Conservation (phyloP, 1,140 invertebrate genomes). For the Agraylea sexmaculata region DNA sequence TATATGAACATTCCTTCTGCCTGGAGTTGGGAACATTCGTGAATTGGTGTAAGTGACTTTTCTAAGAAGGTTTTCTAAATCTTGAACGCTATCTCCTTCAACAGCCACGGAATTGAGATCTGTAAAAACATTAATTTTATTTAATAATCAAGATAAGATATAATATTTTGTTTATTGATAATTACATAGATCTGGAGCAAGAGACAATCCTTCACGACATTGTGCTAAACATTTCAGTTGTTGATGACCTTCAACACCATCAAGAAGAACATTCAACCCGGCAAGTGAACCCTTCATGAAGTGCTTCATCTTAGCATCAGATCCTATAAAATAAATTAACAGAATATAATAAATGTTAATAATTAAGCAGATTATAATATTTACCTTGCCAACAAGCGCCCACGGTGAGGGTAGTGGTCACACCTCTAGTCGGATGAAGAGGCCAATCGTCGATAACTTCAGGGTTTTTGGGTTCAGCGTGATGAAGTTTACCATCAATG, state of each 20-base stretch:
- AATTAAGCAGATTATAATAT: neutral
- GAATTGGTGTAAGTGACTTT: constrained; percentile 86
- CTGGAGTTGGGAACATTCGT: constrained; percentile 83
- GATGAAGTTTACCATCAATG: constrained; percentile 79
- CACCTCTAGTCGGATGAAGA: constrained; percentile 85
- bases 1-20: constrained; percentile 75
- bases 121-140: constrained; percentile 26
- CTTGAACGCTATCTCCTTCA: constrained; percentile 78
- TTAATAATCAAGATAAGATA: neutral
- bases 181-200: constrained; percentile 23
- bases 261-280: constrained; percentile 71
- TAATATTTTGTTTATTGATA: neutral
- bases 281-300: constrained; percentile 80
- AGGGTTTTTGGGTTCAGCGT: constrained; percentile 71
- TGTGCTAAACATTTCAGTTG: constrained; percentile 76
- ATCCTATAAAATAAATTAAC: constrained; percentile 41
- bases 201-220: constrained; percentile 66
- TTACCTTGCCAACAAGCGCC: constrained; percentile 95
- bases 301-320: constrained; percentile 77
- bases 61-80: constrained; percentile 76
- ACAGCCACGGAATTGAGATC: constrained; percentile 85
- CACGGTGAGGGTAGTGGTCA: constrained; percentile 87
- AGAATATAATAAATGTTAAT: neutral
- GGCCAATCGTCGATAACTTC: constrained; percentile 99
- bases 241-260: constrained; percentile 63